Evolutionary conservation across 2,797 vertebrate genomes (phyloP).

Genomic region (Phrynocephalus vlangalii): DNA sequence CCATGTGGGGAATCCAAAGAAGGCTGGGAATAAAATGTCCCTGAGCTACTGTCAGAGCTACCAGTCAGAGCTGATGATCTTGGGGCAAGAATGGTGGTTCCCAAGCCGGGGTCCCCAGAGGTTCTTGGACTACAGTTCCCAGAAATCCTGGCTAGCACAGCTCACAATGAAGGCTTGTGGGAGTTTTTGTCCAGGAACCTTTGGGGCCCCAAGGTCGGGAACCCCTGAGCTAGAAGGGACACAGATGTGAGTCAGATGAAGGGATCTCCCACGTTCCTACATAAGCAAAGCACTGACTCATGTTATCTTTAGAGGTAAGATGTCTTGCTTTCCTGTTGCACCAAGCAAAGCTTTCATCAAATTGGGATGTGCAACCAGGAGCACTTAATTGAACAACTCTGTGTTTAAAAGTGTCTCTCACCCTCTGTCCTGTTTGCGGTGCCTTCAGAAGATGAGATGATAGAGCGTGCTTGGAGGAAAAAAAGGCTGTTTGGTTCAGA

Average conservation of each 20-base stretch:
- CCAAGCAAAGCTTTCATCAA: background rate
- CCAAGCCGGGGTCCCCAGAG: too few relatives aligned
- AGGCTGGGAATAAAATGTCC: too few relatives aligned
- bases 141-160: too few relatives aligned
- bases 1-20: too few relatives aligned
- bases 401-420: slow-evolving; percentile 7
- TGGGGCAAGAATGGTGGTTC: too few relatives aligned
- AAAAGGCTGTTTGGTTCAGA: background rate
- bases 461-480: background rate
- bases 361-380: background rate
- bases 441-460: background rate
- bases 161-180: too few relatives aligned
- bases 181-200: too few relatives aligned
- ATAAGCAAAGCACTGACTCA: background rate
- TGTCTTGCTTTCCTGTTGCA: background rate
- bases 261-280: background rate
- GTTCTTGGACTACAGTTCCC: too few relatives aligned
- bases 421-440: slow-evolving; percentile 8
- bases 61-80: too few relatives aligned
- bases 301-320: background rate
- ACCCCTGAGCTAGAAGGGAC: too few relatives aligned
- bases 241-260: background rate
- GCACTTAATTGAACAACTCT: slow-evolving; percentile 15
- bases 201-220: too few relatives aligned
- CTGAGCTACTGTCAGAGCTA: too few relatives aligned